Percentiles rank a stretch among this genome's conserved stretches.
Conservation (phyloP, 2,113 vertebrate species). For the Ptilonorhynchus violaceus region DNA sequence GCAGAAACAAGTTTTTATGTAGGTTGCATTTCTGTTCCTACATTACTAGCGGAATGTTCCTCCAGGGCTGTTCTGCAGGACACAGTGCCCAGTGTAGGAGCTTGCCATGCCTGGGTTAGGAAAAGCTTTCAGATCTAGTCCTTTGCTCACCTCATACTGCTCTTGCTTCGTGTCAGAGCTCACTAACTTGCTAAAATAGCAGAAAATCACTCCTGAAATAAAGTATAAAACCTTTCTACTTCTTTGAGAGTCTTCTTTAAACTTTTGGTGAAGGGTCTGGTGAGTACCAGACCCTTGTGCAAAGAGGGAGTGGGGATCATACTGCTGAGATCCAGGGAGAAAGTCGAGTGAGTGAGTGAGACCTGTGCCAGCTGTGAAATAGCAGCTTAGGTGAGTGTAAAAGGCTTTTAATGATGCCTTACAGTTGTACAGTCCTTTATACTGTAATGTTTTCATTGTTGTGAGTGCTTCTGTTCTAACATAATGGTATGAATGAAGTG, state of each 20-base stretch:
- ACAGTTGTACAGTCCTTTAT: background rate
- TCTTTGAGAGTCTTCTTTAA: background rate
- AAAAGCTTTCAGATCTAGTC: background rate
- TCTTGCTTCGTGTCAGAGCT: background rate
- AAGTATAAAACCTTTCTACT: background rate
- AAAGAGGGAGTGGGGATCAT: background rate
- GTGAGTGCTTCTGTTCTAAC: background rate
- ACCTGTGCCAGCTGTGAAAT: background rate
- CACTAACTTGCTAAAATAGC: background rate
- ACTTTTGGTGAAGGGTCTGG: background rate
- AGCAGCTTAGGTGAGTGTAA: background rate
- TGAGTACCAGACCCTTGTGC: background rate
- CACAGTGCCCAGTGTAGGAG: background rate
- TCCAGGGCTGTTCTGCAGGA: background rate
- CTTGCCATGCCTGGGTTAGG: background rate
- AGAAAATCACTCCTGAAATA: background rate
- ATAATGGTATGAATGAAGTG: background rate
- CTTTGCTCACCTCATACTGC: background rate
- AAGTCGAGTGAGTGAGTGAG: background rate
- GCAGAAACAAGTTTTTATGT: background rate
- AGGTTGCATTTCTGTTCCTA: background rate
- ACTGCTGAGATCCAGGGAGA: background rate
- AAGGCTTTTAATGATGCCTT: background rate
- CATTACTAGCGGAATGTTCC: background rate
- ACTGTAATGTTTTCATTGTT: background rate